Base-by-base conservation (phyloP, 2,888 invertebrate genomes). In the Brenthis ino region DNA sequence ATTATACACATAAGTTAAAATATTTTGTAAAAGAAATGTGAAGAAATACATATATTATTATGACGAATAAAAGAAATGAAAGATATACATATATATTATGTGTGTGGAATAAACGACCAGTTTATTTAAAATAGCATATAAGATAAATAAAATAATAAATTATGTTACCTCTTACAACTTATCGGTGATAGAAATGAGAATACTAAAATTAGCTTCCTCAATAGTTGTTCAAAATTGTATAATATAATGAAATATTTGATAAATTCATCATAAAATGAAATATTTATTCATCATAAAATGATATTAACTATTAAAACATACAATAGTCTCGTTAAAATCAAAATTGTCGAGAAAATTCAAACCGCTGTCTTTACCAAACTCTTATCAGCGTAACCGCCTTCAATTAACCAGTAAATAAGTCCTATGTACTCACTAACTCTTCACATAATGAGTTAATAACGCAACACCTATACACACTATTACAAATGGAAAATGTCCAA, bases 361-460 rank as follows among this genome's bases (percentile, higher is more conserved):
- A 81, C 82, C 81, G 83, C 84, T 85, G 88, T 85, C 85, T 85
- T 83, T 83, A 80, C 78, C 85, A 82, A 79, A 78, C 84, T 82
- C 86, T 88, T 90, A 90, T 89, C 90, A 85, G 75, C 79, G 83
- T 84, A 86, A 90, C 87, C 89, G 86, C 89, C 89, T 91, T 91
- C 90, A 91, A 91, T 91, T 91, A 91, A 88, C 85, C 81, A 88
- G 89, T 92, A 91, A 89, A 91, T 91, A 90, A 84, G 84, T 76
- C 80, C 28, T 84, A 92, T 92, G 77, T 91, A 91, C 71, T 64
- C 56, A 64, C 85, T 88, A 90, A 90, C 91, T 91, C 89, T 91
- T 90, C 90, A 91, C 85, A 92, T 92, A 92, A 92, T 87, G 89
- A 92, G 91, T 92, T 92, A 92, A 91, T 92, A 92, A 91, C 87